Base-by-base conservation (phyloP, 53 echinoderm and acorn worm genomes). In the Actinopyga echinites region DNA sequence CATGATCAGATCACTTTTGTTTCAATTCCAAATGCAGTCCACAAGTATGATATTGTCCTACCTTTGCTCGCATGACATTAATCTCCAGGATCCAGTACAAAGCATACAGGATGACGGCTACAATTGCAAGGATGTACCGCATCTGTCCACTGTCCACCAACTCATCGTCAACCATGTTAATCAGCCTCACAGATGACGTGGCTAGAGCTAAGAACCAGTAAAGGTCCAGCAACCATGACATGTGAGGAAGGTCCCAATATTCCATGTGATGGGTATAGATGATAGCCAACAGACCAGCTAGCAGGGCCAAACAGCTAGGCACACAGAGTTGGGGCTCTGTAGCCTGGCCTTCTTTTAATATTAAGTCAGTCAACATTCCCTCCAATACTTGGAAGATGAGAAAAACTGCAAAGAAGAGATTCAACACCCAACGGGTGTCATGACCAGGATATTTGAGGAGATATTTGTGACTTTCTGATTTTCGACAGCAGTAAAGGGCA, bases 261-360 rank as follows among this genome's bases (percentile, higher is more conserved):
- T 93, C 94, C 79, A 91, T 79, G 77, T 83, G 83, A 60, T 83
- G 78, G 25, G 77, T 88, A 79, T 74, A 86, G 58, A 93, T 43
- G 4, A 93, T 86, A 30, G 91, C 83, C 15, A 91, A 3, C 3
- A 80, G n/a, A 22, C 83, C 86, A 33, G 84, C 85, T 6, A 87
- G 67, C 28, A 94, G 58, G 19, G 89, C 87, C 6, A 89, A 77
- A 42, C 86, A 65, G 9, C 89, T 73, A 29, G 87, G 82, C 26
- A 95, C 44, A 65, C 91, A 95, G 2, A 95, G 87, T 69, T 92
- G 93, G 4, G 95, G 95, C 79, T 92, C 90, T 11, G 92, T 90
- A 38, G 93, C 86, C 30, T 80, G 56, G 9, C 31, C 74, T 20
- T 44, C 24, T 34, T 85, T 15, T 1, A 68, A 55, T 11, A 67